Evolutionary conservation across 2,888 invertebrate genomes (phyloP), one percentile per base, ranked within the genome.

Genomic region (Lepidocyrtoides sp.): DNA sequence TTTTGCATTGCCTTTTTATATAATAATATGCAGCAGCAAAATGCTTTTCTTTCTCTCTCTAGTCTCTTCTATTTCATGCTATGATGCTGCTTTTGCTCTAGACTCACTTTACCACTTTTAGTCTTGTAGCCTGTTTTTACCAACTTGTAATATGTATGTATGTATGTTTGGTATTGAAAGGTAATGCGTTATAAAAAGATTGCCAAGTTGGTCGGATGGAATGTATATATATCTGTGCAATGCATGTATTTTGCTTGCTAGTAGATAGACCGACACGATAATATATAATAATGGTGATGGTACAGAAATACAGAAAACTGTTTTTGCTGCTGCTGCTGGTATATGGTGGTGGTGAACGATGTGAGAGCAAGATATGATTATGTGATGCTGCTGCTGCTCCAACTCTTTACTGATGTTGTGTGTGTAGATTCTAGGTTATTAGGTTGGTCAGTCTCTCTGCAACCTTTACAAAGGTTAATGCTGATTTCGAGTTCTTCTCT

Each of bases 371-470:
- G 91, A 91, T 91, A 91, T 91, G 91, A 91, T 91, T 91, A 87
- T 91, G 85, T 92, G 92, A 82, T 92, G 91, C 91, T 91, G 75
- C 75, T 48, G 48, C 48, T 75, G 48, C 48, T 48, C 20, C 8
- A 14, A 23, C 20, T 44, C 36, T 60, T n/a, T 66, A 36, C 66
- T 66, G 66, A 66, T 66, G 69, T 36, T 75, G 44, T 75, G 88
- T 91, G 91, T 91, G 92, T 84, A 89, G 92, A 93, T 93, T 93
- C 92, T 93, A 92, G 93, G 93, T 93, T 93, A 93, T 93, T 93
- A 91, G 93, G 93, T 93, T 93, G 93, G 93, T 93, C 93, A 93
- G 93, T 93, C 93, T 93, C 92, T 91, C 89, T 92, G 91, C 92
- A 93, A 92, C 92, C 92, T 91, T 91, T 93, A 75, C 89, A 90